Conservation (phyloP, 92 coral and sea anemone genomes). For the Actinostola sp. region DNA sequence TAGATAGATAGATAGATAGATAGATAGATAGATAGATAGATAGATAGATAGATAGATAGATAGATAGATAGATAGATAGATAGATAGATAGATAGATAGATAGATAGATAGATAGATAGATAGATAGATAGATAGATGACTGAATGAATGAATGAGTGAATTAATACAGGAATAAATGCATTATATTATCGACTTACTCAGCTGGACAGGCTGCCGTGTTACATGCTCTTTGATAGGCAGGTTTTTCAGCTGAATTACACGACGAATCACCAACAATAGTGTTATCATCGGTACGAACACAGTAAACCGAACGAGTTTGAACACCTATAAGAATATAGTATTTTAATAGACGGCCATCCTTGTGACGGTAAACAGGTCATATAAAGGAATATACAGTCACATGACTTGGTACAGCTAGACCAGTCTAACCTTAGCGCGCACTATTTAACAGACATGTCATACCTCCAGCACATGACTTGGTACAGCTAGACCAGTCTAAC, state of each 20-base stretch:
- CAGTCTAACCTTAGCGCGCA: too few species aligned
- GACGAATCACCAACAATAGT: constrained; percentile 37
- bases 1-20: neutral
- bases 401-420: too few species aligned
- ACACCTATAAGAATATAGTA: constrained; percentile 26
- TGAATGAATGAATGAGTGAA: too few species aligned
- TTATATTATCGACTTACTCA: constrained; percentile 13
- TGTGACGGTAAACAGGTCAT: too few species aligned
- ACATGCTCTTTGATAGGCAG: constrained; percentile 33
- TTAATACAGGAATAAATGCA: neutral
- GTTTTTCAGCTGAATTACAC: constrained; percentile 51
- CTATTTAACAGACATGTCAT: too few species aligned
- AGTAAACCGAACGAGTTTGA: constrained; percentile 48
- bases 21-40: neutral
- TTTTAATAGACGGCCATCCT: neutral
- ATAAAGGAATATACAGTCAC: too few species aligned
- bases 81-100: neutral
- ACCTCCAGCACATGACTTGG: too few species aligned
- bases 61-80: neutral
- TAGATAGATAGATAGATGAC: neutral
- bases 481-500: too few species aligned
- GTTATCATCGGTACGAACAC: constrained; percentile 60
- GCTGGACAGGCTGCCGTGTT: constrained; percentile 50
- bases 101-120: neutral
- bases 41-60: neutral